A percentile compares a stretch with the other conserved stretches of the same genome.
Conservation (phyloP, 2,113 vertebrate genomes). For the Lucifuga dentata region DNA sequence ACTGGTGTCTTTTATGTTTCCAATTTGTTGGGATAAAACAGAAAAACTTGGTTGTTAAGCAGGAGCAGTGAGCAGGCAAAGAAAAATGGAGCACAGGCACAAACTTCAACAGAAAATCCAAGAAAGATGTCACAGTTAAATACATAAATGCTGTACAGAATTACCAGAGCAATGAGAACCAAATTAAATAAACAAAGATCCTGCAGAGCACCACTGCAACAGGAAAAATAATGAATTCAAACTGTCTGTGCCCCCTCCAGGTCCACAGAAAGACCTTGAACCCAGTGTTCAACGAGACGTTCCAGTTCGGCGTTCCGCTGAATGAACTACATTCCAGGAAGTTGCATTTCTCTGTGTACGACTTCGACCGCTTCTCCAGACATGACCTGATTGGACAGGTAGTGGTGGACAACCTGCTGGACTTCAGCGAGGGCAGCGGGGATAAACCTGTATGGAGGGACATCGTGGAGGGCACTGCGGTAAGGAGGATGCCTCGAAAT, state of each 20-base stretch:
- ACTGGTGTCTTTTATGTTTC: constrained; percentile 26
- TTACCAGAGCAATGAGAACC: too few species aligned
- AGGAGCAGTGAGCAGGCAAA: neutral
- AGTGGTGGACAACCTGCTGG: constrained; percentile 94
- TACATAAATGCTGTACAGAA: neutral
- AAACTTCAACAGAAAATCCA: neutral
- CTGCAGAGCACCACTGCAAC: too few species aligned
- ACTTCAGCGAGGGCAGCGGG: constrained; percentile 90
- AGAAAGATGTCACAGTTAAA: neutral
- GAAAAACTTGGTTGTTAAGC: neutral
- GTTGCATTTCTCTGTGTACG: constrained; percentile 94
- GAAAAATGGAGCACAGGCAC: neutral
- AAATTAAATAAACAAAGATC: too few species aligned
- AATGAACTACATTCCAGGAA: constrained; percentile 91
- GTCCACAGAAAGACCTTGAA: constrained; percentile 96
- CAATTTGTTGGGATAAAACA: neutral
- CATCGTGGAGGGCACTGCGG: constrained; percentile 91
- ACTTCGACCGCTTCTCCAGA: constrained; percentile 95
- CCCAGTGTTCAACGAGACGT: constrained; percentile 94
- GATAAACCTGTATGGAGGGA: constrained; percentile 93
- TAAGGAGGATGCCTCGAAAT: constrained; percentile 71
- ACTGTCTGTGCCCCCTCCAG: constrained; percentile 49
- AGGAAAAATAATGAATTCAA: neutral
- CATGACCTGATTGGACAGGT: constrained; percentile 96
- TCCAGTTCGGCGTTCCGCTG: constrained; percentile 91